Conservation (phyloP, 2,888 invertebrate species). For the Cephonodes hylas region DNA sequence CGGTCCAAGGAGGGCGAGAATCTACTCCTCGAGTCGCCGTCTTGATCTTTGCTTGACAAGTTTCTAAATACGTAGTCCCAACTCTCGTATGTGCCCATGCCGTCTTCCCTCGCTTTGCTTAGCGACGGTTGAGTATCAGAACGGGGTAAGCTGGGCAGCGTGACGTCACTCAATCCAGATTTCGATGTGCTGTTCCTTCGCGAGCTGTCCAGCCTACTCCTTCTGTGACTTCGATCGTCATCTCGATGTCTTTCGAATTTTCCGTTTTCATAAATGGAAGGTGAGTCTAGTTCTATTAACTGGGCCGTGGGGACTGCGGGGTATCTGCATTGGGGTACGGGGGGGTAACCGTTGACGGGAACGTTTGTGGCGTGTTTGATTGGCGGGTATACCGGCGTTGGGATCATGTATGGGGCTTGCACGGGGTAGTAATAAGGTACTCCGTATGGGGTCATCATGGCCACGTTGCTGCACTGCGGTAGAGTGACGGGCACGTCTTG, state of each 20-base stretch:
- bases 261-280: conserved; percentile 66
- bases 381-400: conserved; percentile 67
- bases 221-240: conserved; percentile 50
- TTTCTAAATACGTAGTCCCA: conserved; percentile 92
- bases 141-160: conserved; percentile 67
- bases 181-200: conserved; percentile 66
- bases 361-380: conserved; percentile 72
- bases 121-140: conserved; percentile 74
- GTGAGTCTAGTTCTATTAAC: conserved; percentile 84
- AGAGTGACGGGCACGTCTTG: conserved; percentile 46
- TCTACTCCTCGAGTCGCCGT: conserved; percentile 85
- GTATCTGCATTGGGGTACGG: conserved; percentile 62
- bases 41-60: conserved; percentile 87
- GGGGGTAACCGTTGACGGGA: conserved; percentile 73
- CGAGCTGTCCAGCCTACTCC: conserved; percentile 47
- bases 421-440: conserved; percentile 74
- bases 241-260: conserved; percentile 56
- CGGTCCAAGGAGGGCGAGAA: conserved; percentile 76
- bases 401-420: conserved; percentile 72
- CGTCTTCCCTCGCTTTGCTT: conserved; percentile 83
- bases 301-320: conserved; percentile 84
- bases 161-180: conserved; percentile 66
- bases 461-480: conserved; percentile 48
- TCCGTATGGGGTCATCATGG: conserved; percentile 64
- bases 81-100: conserved; percentile 85